Evolutionary conservation across 2,888 invertebrate species (phyloP).

Genomic region (Ctenicera cuprea): DNA sequence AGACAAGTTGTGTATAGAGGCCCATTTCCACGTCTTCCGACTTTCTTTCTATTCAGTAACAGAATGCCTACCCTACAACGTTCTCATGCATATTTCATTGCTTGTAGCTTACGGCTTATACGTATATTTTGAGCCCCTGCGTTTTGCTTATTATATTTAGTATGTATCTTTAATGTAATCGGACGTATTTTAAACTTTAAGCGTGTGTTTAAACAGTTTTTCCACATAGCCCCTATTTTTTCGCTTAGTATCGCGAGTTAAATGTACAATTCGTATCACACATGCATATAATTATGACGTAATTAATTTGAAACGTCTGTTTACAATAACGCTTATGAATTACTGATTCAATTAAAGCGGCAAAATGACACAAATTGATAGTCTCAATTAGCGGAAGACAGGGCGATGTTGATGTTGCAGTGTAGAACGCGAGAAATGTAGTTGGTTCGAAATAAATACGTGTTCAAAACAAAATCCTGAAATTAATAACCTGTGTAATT

Average conservation of each 20-base stretch:
- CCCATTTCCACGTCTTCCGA: slow-evolving; percentile 27
- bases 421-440: slow-evolving; percentile 66
- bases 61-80: slow-evolving; percentile 39
- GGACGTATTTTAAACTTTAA: too few relatives aligned
- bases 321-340: slow-evolving; percentile 27
- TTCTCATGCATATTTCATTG: slow-evolving; percentile 45
- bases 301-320: too few relatives aligned
- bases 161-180: slow-evolving; percentile 10
- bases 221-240: background rate
- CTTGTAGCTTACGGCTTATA: slow-evolving; percentile 27
- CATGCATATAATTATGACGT: too few relatives aligned
- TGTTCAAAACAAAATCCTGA: slow-evolving; percentile 63
- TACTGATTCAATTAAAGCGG: slow-evolving; percentile 51
- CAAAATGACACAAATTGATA: slow-evolving; percentile 68
- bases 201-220: background rate
- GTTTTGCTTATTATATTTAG: slow-evolving; percentile 3
- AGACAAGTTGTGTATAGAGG: slow-evolving; percentile 15
- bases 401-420: slow-evolving; percentile 61
- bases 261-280: too few relatives aligned
- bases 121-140: background rate
- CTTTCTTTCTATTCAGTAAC: slow-evolving; percentile 34
- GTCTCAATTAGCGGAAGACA: slow-evolving; percentile 69
- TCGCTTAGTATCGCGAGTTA: too few relatives aligned
- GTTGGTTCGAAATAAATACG: slow-evolving; percentile 60
- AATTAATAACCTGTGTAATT: slow-evolving; percentile 68